Evolutionary conservation across 2,797 vertebrate species (phyloP).

Genomic region (Pseudocheirus occidentalis): DNA sequence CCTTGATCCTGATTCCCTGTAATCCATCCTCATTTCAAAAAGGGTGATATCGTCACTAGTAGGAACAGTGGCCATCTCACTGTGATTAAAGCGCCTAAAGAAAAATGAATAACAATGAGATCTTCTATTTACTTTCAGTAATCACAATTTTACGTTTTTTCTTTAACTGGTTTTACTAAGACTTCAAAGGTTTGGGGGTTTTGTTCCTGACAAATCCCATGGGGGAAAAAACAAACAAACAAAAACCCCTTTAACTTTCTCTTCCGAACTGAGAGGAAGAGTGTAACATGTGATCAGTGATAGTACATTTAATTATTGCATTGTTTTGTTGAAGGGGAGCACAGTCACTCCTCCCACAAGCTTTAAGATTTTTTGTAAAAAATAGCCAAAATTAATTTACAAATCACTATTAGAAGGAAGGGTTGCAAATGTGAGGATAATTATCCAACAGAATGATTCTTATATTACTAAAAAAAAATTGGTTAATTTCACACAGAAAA

Average conservation of each 20-base stretch:
- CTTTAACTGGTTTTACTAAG: background rate
- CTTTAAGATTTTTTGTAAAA: constrained; percentile 27
- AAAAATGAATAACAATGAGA: background rate
- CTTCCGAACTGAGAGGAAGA: background rate
- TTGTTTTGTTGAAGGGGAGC: background rate
- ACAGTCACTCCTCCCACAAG: background rate
- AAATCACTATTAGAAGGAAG: constrained; percentile 38
- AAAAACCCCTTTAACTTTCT: background rate
- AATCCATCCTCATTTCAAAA: background rate
- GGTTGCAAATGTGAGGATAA: background rate
- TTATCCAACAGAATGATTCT: background rate
- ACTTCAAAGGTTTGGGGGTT: background rate
- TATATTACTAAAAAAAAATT: background rate
- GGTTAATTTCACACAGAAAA: background rate
- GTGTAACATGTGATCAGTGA: background rate
- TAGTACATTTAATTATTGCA: background rate
- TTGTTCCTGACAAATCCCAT: background rate
- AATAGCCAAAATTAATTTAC: constrained; percentile 30
- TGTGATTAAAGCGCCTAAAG: background rate
- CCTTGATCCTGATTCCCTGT: background rate
- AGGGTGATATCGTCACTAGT: background rate
- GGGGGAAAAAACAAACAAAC: background rate
- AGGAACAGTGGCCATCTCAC: background rate
- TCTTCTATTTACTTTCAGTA: constrained; percentile 10
- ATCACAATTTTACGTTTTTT: background rate